Conservation (phyloP, 2,888 invertebrate species). For the Tenthredo livida region DNA sequence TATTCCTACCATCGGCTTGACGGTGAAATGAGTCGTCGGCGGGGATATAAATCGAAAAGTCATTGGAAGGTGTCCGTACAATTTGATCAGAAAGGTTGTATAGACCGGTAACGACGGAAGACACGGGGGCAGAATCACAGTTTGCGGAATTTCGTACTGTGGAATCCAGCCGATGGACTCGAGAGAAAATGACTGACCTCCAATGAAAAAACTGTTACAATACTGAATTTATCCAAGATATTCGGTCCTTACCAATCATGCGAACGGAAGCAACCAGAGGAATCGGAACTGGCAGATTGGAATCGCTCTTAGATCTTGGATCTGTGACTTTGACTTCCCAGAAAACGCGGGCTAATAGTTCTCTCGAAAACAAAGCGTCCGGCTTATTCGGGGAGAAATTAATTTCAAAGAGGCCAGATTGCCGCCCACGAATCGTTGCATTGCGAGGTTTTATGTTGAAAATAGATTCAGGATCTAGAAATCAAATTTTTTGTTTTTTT, state of each 20-base stretch:
- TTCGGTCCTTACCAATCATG: slow-evolving; percentile 62
- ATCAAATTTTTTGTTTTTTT: neutral
- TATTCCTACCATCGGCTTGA: slow-evolving; percentile 78
- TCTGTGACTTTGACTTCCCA: slow-evolving; percentile 63
- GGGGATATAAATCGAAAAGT: slow-evolving; percentile 78
- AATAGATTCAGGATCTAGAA: slow-evolving; percentile 67
- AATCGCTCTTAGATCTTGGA: neutral
- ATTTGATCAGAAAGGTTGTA: slow-evolving; percentile 75
- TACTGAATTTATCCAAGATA: neutral
- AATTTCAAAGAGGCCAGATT: slow-evolving; percentile 73
- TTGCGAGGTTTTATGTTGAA: slow-evolving; percentile 72
- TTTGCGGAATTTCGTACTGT: slow-evolving; percentile 69
- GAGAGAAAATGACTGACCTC: slow-evolving; percentile 67
- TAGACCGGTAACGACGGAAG: slow-evolving; percentile 67
- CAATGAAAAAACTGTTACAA: slow-evolving; percentile 4
- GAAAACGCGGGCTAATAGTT: slow-evolving; percentile 70
- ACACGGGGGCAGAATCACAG: slow-evolving; percentile 71
- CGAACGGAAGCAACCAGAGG: slow-evolving; percentile 68
- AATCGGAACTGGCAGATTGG: slow-evolving; percentile 53
- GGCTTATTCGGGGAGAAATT: slow-evolving; percentile 69
- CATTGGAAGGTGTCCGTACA: slow-evolving; percentile 75
- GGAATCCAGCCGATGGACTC: slow-evolving; percentile 65
- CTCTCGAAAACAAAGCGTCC: slow-evolving; percentile 68
- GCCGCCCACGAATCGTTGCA: slow-evolving; percentile 65
- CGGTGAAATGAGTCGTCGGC: slow-evolving; percentile 71